Evolutionary conservation across 2,113 vertebrate species (phyloP), one percentile per base, ranked within the genome.

Genomic region (Aphyosemion australe): DNA sequence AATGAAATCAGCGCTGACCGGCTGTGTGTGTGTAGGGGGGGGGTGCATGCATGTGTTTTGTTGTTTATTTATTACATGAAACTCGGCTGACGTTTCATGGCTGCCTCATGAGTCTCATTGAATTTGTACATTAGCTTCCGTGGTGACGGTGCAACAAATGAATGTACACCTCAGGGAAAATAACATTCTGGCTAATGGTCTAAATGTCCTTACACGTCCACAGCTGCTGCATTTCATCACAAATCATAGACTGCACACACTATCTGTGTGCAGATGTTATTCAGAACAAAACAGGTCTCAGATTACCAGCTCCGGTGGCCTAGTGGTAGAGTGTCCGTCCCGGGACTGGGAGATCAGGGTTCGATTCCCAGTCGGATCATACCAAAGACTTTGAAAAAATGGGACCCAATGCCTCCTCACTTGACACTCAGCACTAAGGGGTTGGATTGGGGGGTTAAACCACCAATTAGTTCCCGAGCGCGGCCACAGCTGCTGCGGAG

Each of bases 71-170:
- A 65, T 70, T 61, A 76, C 47, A 62, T 84, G 69, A 69, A 65
- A 59, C 49, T 34, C 48, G 43, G 45, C 50, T 84, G 83, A 76
- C 73, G 20, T 77, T 58, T 79, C 83, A 87, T 65, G 72, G 79
- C 61, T 84, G 69, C 53, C 52, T 75, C 49, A 59, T 61, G 59
- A 31, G 46, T 41, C 50, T 85, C 26, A 26, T 26, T 26, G 26
- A 26, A 26, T 26, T 26, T 69, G 76, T 76, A 49, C 74, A 46
- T 84, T 69, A 75, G 52, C 71, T 53, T 52, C 12, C 52, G 67
- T 57, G 42, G 75, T 54, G 65, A 68, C 67, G 80, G 53, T 48
- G 51, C 65, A 79, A 39, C 34, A 18, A 61, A 62, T 41, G 60
- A 52, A 58, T 69, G 53, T 31, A 51, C 31, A 49, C 19, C 66